Base-by-base conservation (phyloP, 2,797 vertebrate genomes). In the Hafferia zeledoni region DNA sequence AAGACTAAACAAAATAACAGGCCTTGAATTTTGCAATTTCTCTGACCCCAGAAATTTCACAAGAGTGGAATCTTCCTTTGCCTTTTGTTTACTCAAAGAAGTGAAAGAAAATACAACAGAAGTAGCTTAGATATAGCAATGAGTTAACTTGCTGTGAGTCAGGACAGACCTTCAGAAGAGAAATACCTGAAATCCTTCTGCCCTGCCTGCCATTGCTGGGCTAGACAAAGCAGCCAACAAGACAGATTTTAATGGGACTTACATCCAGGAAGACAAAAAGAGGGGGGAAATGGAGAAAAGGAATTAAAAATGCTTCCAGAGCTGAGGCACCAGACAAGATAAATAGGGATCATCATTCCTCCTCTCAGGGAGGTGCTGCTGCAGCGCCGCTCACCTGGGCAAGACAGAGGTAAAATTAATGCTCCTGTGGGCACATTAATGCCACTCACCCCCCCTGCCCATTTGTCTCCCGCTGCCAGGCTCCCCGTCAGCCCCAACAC, bases 241-340 rank as follows among this genome's bases (percentile, higher is more conserved):
- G 92, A 82, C 89, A 87, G 89, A 83, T 90, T 84, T 83, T 79
- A 95, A 87, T 71, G 39, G 87, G 59, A 46, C 81, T 72, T 61
- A 71, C 24, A 71, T 39, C 53, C 22, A 56, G 83, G 77, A 81
- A 92, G 95, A 93, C 86, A 77, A 83, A 92, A 92, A 77, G 77
- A 55, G 65, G 47, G 16, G 14, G 4, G 13, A 90, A 94, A 87
- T 33, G 64, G 83, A 76, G 72, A 87, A 91, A 60, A 31, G 28
- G 94, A 92, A 95, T 92, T 94, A 91, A 94, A 94, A 94, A 94
- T 89, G 90, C 83, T 89, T 67, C 92, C 76, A 70, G 86, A 83
- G 78, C 90, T 30, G 77, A 60, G 37, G 24, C 0, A 1, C 63
- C 71, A 67, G 80, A 47, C 28, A 77, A 95, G 94, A 95, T 70